Base-by-base conservation (phyloP, 1,140 invertebrate genomes). In the Zaprionus taronus region DNA sequence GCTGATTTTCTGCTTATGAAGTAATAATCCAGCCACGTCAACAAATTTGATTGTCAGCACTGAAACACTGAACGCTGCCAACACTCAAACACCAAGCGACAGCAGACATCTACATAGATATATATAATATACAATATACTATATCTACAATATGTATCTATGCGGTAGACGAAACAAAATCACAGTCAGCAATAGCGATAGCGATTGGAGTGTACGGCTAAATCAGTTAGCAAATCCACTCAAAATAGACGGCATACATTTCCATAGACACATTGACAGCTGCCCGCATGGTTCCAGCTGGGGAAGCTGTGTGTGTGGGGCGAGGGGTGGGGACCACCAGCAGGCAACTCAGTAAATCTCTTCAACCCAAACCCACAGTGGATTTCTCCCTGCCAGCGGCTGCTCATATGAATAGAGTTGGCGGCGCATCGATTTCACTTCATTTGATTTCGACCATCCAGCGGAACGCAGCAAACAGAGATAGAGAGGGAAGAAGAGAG, bases 191-290 rank as follows among this genome's bases (percentile, higher is more conserved):
- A 87, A 68, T 69, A 58, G 68, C 70, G 62, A n/a, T 64, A 64
- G 67, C 51, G 67, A 57, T 41, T 71, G 31, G 69, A 79, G 68
- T 79, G 69, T 89, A 77, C 81, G 80, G 77, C 85, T 82, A 90
- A 90, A 90, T 90, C 85, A 90, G 85, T 90, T 90, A 90, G 82
- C 73, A 90, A 90, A 90, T 90, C 85, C 85, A 90, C 85, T 90
- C 85, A 85, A 90, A 90, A 87, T 85, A 51, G 20, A 79, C 77
- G 69, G 63, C 86, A 68, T 79, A 74, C 81, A 90, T 90, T 90
- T 90, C 85, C 85, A 80, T 90, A 90, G 85, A 90, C 85, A 90
- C 82, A 90, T 90, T 90, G 85, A 90, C 85, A 90, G 85, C 72
- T 90, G 79, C 84, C 84, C 84, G 84, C 84, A 89, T 84, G 75